Base-by-base conservation (phyloP, 1,140 invertebrate species). In the Drosophila nebulosa region DNA sequence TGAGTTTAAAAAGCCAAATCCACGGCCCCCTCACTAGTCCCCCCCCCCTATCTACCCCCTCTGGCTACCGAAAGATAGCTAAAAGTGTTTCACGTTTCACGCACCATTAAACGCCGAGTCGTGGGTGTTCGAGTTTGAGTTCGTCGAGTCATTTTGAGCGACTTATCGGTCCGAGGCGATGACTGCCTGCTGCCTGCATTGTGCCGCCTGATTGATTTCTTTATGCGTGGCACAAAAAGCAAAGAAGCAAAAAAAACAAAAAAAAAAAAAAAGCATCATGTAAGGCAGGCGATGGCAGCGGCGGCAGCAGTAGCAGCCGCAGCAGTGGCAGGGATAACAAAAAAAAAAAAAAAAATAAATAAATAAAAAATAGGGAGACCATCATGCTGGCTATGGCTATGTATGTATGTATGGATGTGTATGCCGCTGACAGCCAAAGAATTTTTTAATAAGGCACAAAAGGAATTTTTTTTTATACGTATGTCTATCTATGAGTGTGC, bases 11-110 rank as follows among this genome's bases (percentile, higher is more conserved):
- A 80, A 85, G 64, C 50, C 58, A 59, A 67, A 21, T n/a, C n/a
- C n/a, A 39, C 6, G n/a, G 18, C 10, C n/a, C 16, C 7, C 0
- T 21, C 18, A 7, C 35, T 4, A 24, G 30, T 10, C 9, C 42
- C 21, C 7, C 2, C n/a, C 53, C 12, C 7, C 35, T 14, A 14
- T 6, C 18, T 10, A 7, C n/a, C n/a, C n/a, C 14, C 12, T 21
- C 9, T 9, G 32, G 35, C 64, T 50, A 46, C 51, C 69, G 26
- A 53, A 61, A 79, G 78, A 79, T 79, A 73, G 72, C 83, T 80
- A 88, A 86, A 74, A 86, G 81, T 88, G 83, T 86, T 86, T 86
- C 81, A 86, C 83, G 81, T 86, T 86, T 86, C 78, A 86, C 81
- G 81, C 83, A 72, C 81, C 81, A 86, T 86, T 86, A 74, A 86